phyloP scores from a whole-genome alignment of 2,797 vertebrate genomes.

The Calcarius lapponicus region DNA sequence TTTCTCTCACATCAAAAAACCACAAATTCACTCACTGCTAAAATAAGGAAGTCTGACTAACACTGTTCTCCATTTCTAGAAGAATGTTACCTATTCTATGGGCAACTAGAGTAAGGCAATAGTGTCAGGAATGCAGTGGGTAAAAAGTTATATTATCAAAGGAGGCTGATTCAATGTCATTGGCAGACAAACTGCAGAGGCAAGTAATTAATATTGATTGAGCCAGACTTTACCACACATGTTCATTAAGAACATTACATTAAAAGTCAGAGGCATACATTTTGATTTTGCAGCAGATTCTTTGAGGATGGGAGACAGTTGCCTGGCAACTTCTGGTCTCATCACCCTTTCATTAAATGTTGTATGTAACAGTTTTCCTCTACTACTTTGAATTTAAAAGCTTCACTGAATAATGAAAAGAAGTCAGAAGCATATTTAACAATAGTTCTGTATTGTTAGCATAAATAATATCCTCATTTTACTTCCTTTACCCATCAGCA shows the following conservation, averaged over 20 bases:
- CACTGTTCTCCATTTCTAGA: background rate
- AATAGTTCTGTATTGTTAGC: slow-evolving; percentile 45
- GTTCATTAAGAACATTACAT: slow-evolving; percentile 30
- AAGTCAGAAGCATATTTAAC: slow-evolving; percentile 46
- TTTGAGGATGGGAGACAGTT: slow-evolving; percentile 32
- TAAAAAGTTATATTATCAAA: background rate
- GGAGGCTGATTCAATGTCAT: background rate
- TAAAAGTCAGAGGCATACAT: slow-evolving; percentile 33
- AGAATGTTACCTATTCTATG: background rate
- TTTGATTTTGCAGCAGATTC: slow-evolving; percentile 55
- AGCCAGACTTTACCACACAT: slow-evolving; percentile 28
- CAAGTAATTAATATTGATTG: slow-evolving; percentile 39
- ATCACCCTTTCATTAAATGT: slow-evolving; percentile 55
- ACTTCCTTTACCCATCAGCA: slow-evolving; percentile 47
- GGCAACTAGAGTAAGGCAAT: background rate
- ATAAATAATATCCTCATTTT: slow-evolving; percentile 50
- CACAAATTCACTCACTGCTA: background rate
- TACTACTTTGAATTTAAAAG: slow-evolving; percentile 63
- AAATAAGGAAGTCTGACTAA: background rate
- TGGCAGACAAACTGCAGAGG: slow-evolving; percentile 23
- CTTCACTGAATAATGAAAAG: slow-evolving; percentile 38
- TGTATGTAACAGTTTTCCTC: slow-evolving; percentile 49
- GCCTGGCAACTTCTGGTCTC: slow-evolving; percentile 35
- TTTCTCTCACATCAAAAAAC: background rate
- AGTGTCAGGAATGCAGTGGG: background rate